These are phyloP conservation scores for Loxodonta africana DNA, from an alignment of 2,113 vertebrate genomes.

Conservation along the genomic window DNA sequence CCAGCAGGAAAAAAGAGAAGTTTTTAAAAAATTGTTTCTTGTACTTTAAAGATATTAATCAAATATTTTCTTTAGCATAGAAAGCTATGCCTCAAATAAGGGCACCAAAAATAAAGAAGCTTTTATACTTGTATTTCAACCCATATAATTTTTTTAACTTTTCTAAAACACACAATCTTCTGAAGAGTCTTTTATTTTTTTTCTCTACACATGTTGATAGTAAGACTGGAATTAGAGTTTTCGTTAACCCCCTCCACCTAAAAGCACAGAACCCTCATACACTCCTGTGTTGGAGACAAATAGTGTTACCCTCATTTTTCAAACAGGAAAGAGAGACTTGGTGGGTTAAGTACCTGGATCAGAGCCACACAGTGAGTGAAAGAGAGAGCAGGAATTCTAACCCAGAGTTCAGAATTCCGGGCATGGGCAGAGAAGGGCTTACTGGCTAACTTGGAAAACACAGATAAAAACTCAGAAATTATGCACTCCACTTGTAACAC, in stretches of 20 bases:
- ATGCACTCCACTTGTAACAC: not conserved
- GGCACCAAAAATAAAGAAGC: not conserved
- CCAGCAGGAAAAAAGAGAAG: conserved; percentile 30
- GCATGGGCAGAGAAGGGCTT: not conserved
- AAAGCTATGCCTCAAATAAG: not conserved
- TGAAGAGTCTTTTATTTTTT: conserved; percentile 19
- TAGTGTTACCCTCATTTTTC: conserved; percentile 16
- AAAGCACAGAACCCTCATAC: not conserved
- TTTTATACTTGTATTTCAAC: not conserved
- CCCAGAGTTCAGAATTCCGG: not conserved
- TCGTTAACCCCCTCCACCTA: not conserved
- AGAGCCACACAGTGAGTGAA: not conserved
- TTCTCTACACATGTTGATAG: not conserved
- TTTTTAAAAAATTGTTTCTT: not conserved
- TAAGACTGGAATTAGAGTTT: not conserved
- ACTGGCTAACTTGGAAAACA: not conserved
- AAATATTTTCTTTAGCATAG: conserved; percentile 45
- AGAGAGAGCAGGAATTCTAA: not conserved
- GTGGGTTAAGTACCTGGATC: not conserved
- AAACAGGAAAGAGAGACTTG: not conserved
- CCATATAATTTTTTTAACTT: not conserved
- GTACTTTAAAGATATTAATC: conserved; percentile 45
- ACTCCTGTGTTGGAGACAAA: not conserved
- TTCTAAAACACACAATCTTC: not conserved
- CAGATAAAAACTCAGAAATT: not conserved